These are phyloP conservation scores for Indicator maculatus DNA, from an alignment of 2,113 vertebrate species.

Conservation along the genomic window DNA sequence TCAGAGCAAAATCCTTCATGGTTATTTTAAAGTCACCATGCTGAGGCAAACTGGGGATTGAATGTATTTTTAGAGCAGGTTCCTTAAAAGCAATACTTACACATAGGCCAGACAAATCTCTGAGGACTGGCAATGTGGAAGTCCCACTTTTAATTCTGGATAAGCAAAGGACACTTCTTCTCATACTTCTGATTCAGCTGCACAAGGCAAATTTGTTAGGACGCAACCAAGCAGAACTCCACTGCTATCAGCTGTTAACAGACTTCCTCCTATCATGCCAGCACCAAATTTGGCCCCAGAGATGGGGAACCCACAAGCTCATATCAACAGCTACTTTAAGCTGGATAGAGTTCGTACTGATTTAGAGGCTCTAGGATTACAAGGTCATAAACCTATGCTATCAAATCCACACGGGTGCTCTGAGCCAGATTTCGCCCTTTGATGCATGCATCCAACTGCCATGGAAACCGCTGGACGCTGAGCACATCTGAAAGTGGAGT, in stretches of 20 bases:
- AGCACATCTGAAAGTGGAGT: slow-evolving; percentile 33
- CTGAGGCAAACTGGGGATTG: background rate
- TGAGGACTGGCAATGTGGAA: background rate
- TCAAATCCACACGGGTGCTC: slow-evolving; percentile 5
- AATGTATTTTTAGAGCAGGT: background rate
- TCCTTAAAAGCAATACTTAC: background rate
- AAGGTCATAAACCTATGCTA: slow-evolving; percentile 48
- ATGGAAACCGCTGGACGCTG: background rate
- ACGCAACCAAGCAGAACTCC: slow-evolving; percentile 26
- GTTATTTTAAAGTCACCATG: background rate
- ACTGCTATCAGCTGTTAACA: slow-evolving; percentile 39
- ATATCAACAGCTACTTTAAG: slow-evolving; percentile 40
- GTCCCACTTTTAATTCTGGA: background rate
- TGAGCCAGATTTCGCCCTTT: slow-evolving; percentile 12
- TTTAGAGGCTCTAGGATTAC: slow-evolving; percentile 44
- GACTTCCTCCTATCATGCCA: slow-evolving; percentile 25
- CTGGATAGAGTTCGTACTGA: background rate
- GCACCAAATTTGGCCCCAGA: slow-evolving; percentile 43
- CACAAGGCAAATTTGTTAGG: background rate
- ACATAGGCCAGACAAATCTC: background rate
- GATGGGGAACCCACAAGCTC: background rate
- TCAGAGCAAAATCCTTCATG: background rate
- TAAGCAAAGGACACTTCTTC: background rate
- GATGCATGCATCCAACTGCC: slow-evolving; percentile 10
- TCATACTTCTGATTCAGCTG: background rate